A percentile compares a stretch with the other conserved stretches of the same genome.
Conservation (phyloP, 2,888 invertebrate species). For the Tryphoninae sp. region DNA sequence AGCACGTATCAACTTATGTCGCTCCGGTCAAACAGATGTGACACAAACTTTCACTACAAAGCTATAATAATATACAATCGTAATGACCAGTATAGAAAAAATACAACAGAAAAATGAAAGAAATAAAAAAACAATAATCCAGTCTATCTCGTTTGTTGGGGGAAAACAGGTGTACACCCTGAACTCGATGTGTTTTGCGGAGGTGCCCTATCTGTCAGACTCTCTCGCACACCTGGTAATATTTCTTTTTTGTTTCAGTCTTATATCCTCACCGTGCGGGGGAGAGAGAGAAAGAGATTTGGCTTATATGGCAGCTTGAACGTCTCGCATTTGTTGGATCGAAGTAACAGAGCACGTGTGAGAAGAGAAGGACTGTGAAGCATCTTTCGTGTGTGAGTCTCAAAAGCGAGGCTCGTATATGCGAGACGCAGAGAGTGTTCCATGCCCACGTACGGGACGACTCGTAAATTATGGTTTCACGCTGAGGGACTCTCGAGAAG, state of each 20-base stretch:
- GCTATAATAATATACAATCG: slow-evolving; percentile 27
- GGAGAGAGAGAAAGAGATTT: slow-evolving; percentile 50
- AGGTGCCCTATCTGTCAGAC: slow-evolving; percentile 30
- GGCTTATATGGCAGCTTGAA: slow-evolving; percentile 61
- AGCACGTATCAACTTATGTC: neutral
- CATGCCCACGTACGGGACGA: slow-evolving; percentile 59
- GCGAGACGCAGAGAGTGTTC: slow-evolving; percentile 10
- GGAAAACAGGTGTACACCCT: slow-evolving; percentile 29
- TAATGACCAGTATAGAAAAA: neutral
- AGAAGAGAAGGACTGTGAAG: slow-evolving; percentile 22
- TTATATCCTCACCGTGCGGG: neutral
- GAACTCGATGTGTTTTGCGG: slow-evolving; percentile 32
- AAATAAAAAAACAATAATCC: slow-evolving; percentile 21
- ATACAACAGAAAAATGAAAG: neutral
- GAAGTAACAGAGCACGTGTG: slow-evolving; percentile 35
- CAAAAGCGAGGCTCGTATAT: neutral
- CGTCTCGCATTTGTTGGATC: slow-evolving; percentile 14
- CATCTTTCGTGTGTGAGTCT: neutral
- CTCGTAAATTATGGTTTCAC: slow-evolving; percentile 66
- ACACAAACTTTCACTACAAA: slow-evolving; percentile 26
- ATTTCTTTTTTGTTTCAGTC: slow-evolving; percentile 13
- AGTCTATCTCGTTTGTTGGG: slow-evolving; percentile 20
- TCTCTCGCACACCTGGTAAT: slow-evolving; percentile 40
- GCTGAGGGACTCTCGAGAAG: slow-evolving; percentile 45
- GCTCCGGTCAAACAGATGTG: neutral